Evolutionary conservation across 2,113 vertebrate genomes (phyloP), one percentile per base, ranked within the genome.

Genomic region (Notechis scutatus): DNA sequence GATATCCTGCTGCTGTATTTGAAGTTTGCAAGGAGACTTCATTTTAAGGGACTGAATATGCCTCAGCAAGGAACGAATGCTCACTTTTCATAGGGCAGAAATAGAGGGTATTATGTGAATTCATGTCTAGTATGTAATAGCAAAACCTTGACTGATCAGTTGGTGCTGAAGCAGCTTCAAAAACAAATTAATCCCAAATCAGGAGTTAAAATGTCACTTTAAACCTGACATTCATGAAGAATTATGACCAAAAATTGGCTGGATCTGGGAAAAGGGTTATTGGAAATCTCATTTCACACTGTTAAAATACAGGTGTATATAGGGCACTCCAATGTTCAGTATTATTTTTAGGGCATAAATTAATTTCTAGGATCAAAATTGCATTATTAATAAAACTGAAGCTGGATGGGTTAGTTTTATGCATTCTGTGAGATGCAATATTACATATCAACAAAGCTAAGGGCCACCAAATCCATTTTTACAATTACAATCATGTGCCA

Each of bases 401-500:
- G 45, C 42, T 90, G n/a, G 81, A 93, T 39, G 1, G 55, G 69
- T 90, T 92, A 92, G 54, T 89, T 59, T 94, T 90, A 90, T 89
- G n/a, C 29, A 90, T 0, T 55, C 42, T 74, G 39, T 52, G 85
- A 95, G 94, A 85, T 15, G 21, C 34, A 94, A 64, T 54, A 90
- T 56, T 94, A 87, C 74, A 89, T 21, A 91, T 61, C 23, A 89
- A 45, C 87, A 85, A 64, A 50, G 93, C 59, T 93, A 93, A 85
- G 90, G 88, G 90, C 93, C 64, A 93, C 24, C 88, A 92, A 89
- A 85, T 91, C 92, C 92, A 74, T n/a, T 86, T 59, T 94, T 92
- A 92, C 91, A 95, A 93, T 85, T 89, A 47, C n/a, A 90, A 87
- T 81, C 54, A 91, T 90, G 92, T 95, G 92, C 94, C 93, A 93